phyloP scores from a whole-genome alignment of 2,797 vertebrate genomes.

The Lophius americanus region DNA sequence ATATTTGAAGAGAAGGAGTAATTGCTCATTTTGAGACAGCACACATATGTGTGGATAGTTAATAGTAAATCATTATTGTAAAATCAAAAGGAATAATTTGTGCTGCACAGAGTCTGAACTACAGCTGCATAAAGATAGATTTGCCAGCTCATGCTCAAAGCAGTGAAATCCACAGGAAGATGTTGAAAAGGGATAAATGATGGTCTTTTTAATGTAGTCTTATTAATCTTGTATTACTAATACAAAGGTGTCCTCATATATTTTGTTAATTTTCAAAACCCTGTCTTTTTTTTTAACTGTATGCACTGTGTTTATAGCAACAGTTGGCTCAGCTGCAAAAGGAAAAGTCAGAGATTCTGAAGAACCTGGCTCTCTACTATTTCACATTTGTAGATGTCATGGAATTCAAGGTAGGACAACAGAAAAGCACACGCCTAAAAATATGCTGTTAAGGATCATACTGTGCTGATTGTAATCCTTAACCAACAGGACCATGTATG shows the following conservation, averaged over 20 bases:
- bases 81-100: too few species aligned
- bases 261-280: neutral
- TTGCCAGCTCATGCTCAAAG: too few species aligned
- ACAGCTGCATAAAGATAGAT: too few species aligned
- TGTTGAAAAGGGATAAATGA: too few species aligned
- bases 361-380: conserved; percentile 98
- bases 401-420: conserved; percentile 94
- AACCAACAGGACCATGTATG: conserved; percentile 93
- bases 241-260: too few species aligned
- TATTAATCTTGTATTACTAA: neutral
- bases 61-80: too few species aligned
- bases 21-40: too few species aligned
- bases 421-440: rapidly evolving
- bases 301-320: conserved; percentile 85
- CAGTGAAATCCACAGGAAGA: too few species aligned
- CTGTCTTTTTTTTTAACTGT: neutral
- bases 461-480: conserved; percentile 21
- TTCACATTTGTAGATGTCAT: conserved; percentile 99
- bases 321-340: conserved; percentile 99
- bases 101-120: too few species aligned
- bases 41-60: too few species aligned
- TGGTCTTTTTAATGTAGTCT: too few species aligned
- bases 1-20: too few species aligned
- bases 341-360: conserved; percentile 98
- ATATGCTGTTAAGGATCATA: rapidly evolving